Percentiles rank a stretch among this genome's conserved stretches.
These are phyloP conservation scores for Epinephelus lanceolatus DNA, from an alignment of 2,113 vertebrate genomes.

Conservation along the genomic window DNA sequence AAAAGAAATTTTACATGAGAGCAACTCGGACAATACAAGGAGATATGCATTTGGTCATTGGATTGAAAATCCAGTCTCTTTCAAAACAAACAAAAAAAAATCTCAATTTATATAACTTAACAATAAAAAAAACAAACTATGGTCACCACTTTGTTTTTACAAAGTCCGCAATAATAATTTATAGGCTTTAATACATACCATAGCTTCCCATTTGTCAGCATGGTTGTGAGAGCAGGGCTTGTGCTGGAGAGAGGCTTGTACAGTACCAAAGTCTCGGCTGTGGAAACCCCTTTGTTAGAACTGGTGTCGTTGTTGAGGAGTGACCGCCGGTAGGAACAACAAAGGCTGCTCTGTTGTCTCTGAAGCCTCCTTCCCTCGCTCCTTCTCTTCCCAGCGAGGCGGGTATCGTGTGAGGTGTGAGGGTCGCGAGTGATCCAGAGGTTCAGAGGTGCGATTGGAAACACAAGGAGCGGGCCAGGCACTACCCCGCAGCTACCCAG, in stretches of 20 bases:
- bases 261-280: constrained; percentile 60
- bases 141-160: constrained; percentile 77
- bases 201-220: constrained; percentile 69
- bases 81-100: constrained; percentile 75
- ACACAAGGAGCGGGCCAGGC: constrained; percentile 62
- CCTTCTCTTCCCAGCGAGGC: constrained; percentile 41
- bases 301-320: constrained; percentile 31
- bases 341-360: constrained; percentile 64
- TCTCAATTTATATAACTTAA: constrained; percentile 87
- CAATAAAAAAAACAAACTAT: constrained; percentile 80
- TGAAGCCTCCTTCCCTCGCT: constrained; percentile 35
- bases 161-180: constrained; percentile 86
- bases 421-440: constrained; percentile 60
- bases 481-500: constrained; percentile 67
- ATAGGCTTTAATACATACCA: constrained; percentile 78
- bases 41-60: constrained; percentile 88
- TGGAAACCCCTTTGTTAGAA: constrained; percentile 45
- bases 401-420: constrained; percentile 74
- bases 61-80: constrained; percentile 88
- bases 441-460: constrained; percentile 73
- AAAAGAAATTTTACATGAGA: constrained; percentile 80
- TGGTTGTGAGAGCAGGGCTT: constrained; percentile 62
- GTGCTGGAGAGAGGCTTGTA: constrained; percentile 65
- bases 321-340: constrained; percentile 49
- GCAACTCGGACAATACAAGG: constrained; percentile 82